Conservation (phyloP, 2,888 invertebrate genomes). For the Pammene aurita region DNA sequence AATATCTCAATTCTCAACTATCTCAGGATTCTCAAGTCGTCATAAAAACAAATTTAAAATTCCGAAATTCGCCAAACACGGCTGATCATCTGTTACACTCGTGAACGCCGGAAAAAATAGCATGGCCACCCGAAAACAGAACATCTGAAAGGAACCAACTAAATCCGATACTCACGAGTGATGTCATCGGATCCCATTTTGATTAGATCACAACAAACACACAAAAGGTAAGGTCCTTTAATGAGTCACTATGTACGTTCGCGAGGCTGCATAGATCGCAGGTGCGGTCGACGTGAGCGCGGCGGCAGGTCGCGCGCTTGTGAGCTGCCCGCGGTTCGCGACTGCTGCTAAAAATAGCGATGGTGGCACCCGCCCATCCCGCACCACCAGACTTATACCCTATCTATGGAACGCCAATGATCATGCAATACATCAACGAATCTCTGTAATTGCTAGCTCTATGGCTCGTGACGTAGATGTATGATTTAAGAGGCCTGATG, state of each 20-base stretch:
- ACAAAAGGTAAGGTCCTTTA: slow-evolving; percentile 49
- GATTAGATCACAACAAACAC: slow-evolving; percentile 50
- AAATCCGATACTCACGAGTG: slow-evolving; percentile 62
- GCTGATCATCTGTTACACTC: slow-evolving; percentile 18
- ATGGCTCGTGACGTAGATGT: slow-evolving; percentile 9
- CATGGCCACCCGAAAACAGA: slow-evolving; percentile 9
- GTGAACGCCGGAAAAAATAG: slow-evolving; percentile 29
- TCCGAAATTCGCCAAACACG: not conserved
- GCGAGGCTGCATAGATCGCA: slow-evolving; percentile 47
- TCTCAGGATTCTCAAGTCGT: too few relatives aligned
- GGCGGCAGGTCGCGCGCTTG: slow-evolving; percentile 57
- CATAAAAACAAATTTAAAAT: not conserved
- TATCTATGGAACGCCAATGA: slow-evolving; percentile 27
- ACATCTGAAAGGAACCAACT: slow-evolving; percentile 40
- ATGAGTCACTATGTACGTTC: slow-evolving; percentile 50
- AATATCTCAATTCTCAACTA: too few relatives aligned
- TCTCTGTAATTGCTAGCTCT: slow-evolving; percentile 24
- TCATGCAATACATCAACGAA: slow-evolving; percentile 29
- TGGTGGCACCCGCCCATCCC: slow-evolving; percentile 50
- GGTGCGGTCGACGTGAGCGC: slow-evolving; percentile 61
- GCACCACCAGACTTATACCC: slow-evolving; percentile 23
- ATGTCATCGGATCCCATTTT: slow-evolving; percentile 68
- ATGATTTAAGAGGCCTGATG: slow-evolving; percentile 10
- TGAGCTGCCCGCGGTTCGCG: slow-evolving; percentile 58
- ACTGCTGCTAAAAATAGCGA: slow-evolving; percentile 70